Percentiles rank a stretch among this genome's conserved stretches.
phyloP scores from a whole-genome alignment of 2,888 invertebrate genomes.

The Campoletis raptor region DNA sequence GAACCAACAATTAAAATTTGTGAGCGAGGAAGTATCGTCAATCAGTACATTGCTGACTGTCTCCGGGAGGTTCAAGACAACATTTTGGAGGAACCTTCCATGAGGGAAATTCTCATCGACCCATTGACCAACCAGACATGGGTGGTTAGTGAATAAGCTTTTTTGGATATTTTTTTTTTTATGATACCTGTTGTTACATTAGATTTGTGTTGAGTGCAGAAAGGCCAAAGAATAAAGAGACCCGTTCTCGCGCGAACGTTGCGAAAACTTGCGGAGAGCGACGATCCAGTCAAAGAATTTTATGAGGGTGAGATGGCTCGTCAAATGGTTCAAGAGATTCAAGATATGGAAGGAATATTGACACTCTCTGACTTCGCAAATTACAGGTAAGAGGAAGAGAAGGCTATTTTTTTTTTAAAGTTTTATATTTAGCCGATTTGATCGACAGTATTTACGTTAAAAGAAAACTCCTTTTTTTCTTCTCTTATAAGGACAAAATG shows the following conservation, averaged over 20 bases:
- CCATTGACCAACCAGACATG: slow-evolving; percentile 72
- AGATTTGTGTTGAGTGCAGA: background rate
- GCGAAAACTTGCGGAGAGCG: background rate
- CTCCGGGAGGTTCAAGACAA: slow-evolving; percentile 85
- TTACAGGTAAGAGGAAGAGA: slow-evolving; percentile 87
- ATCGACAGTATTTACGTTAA: too few species aligned
- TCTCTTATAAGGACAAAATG: slow-evolving; percentile 75
- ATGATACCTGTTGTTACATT: background rate
- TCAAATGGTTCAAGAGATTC: slow-evolving; percentile 89
- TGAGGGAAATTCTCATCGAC: slow-evolving; percentile 85
- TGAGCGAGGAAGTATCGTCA: slow-evolving; percentile 90
- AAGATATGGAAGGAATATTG: slow-evolving; percentile 90
- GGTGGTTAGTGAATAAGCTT: background rate
- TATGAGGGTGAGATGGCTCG: slow-evolving; percentile 91
- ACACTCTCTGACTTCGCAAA: slow-evolving; percentile 90
- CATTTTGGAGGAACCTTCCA: slow-evolving; percentile 87
- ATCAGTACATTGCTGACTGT: slow-evolving; percentile 88
- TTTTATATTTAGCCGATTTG: background rate
- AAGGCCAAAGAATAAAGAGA: background rate
- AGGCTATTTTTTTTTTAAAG: background rate
- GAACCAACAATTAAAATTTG: slow-evolving; percentile 92
- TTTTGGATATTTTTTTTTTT: background rate
- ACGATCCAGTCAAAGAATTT: slow-evolving; percentile 78
- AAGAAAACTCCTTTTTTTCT: background rate
- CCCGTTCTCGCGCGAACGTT: slow-evolving; percentile 9